Evolutionary conservation across 2,888 invertebrate genomes (phyloP), one percentile per base, ranked within the genome.

Genomic region (Smittia sp.): DNA sequence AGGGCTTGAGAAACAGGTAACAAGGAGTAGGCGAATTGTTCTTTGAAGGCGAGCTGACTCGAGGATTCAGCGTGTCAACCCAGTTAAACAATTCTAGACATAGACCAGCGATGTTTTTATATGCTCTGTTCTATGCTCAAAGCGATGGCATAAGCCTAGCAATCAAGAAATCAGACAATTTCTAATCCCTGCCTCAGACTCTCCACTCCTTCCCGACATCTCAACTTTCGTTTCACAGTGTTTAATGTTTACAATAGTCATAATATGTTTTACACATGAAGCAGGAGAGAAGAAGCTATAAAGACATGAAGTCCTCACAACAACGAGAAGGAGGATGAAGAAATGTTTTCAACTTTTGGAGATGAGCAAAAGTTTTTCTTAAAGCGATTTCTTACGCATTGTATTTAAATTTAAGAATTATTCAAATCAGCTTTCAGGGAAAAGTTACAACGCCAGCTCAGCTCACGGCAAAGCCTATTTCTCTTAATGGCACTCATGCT

Each of bases 371-470:
- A n/a, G 46, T 46, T 46, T 15, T 46, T 11, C 27, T 63, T 63
- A 63, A 63, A 27, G 63, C 25, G 63, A 22, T 63, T 62, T 20
- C 38, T 18, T 66, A 72, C 54, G 72, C 62, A 52, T 54, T 72
- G 72, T 72, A 72, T 72, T 62, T 39, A 72, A 72, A 72, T 72
- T 72, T 62, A 62, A 72, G 58, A 72, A 72, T 72, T 72, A 72
- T 72, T 72, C 62, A 72, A 72, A 72, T 72, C 18, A 63, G 63
- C 27, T 63, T 25, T 27, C 7, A 7, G 58, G 63, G 9, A 58
- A 18, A 18, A 20, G 15, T 20, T 20, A 58, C 15, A 58, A 62
- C 18, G 6, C 62, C 7, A 63, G 20, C 6, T 3, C 22, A 58
- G 58, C 58, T 18, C 9, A 22, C 22, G 18, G n/a, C 7, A 18